Evolutionary conservation across 1,140 invertebrate genomes (phyloP).

Genomic region (Trissolcus basalis): DNA sequence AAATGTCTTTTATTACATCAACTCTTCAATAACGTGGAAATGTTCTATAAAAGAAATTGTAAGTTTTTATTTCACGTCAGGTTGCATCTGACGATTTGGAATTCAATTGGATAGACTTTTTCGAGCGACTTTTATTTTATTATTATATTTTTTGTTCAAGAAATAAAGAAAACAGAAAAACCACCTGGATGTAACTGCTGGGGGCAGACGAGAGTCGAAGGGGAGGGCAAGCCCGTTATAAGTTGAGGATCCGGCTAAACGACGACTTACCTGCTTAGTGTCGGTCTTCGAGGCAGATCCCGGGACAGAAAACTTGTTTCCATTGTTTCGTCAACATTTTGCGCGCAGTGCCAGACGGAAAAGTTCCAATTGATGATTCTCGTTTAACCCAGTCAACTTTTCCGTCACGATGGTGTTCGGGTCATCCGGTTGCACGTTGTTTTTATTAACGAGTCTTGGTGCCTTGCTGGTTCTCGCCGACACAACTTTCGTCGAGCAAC

Average conservation of each 20-base stretch:
- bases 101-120: background rate
- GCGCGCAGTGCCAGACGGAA: slow-evolving; percentile 10
- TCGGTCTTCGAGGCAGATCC: slow-evolving; percentile 51
- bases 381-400: background rate
- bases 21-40: too few relatives aligned
- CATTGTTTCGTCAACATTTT: slow-evolving; percentile 23
- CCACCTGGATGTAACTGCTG: slow-evolving; percentile 39
- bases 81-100: too few relatives aligned
- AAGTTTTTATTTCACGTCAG: too few relatives aligned
- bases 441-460: slow-evolving; percentile 16
- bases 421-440: slow-evolving; percentile 20
- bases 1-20: too few relatives aligned
- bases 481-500: slow-evolving; percentile 22
- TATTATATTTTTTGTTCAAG: slow-evolving; percentile 7
- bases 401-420: slow-evolving; percentile 31
- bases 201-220: slow-evolving; percentile 53
- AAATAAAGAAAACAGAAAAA: slow-evolving; percentile 58
- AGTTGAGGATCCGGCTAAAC: slow-evolving; percentile 70
- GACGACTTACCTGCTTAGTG: slow-evolving; percentile 70
- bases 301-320: slow-evolving; percentile 24
- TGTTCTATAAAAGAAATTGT: too few relatives aligned
- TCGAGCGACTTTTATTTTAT: slow-evolving; percentile 6
- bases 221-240: slow-evolving; percentile 75
- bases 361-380: slow-evolving; percentile 25
- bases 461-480: slow-evolving; percentile 21